Evolutionary conservation across 2,888 invertebrate species (phyloP), one percentile per base, ranked within the genome.

Genomic region (Bellardia bayeri): DNA sequence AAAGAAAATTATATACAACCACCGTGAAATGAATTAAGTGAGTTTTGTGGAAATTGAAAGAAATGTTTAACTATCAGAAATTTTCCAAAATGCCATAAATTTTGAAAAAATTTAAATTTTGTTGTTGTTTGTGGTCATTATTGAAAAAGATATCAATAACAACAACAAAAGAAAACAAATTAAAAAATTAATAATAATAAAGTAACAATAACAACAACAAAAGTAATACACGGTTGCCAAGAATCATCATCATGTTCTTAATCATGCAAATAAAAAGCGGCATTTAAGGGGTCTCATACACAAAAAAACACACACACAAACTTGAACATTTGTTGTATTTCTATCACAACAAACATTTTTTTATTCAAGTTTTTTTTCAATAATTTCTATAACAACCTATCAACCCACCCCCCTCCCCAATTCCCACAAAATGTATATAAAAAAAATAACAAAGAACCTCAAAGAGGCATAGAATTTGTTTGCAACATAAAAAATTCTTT

Each of bases 401-500:
- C 33, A 33, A 33, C 8, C 42, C 37, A 69, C 56, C 69, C 76
- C 56, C 68, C 16, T 23, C 0, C 33, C 64, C 63, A 56, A 11
- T 72, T 63, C 68, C 16, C 37, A 1, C 33, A 69, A 68, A 56
- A 11, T 66, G 66, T 58, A 71, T 66, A 42, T 30, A 45, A 33
- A 76, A 42, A 79, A 37, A 79, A 49, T 75, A 75, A 37, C 14
- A 64, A 58, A 61, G 69, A 78, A 71, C n/a, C 16, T 49, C 40
- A n/a, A 13, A 54, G 54, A 63, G 74, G n/a, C 40, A 69, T 37
- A 79, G 58, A n/a, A 61, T 85, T 74, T 74, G 58, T 74, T 68
- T 85, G 84, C 54, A 85, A 40, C 75, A 85, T 81, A 83, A 69
- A 83, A 81, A 87, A 82, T 84, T 87, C 64, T 87, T 84, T 42